Evolutionary conservation across 2,113 vertebrate species (phyloP).

Genomic region (human): GRCh38 chr17:10115001-10115500

Average conservation of each 20-base stretch:
- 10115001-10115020: neutral
- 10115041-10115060: neutral
- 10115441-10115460: neutral
- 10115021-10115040: neutral
- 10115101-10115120: constrained; percentile 7
- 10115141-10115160: constrained; percentile 71
- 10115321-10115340: neutral
- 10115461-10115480: neutral
- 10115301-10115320: neutral
- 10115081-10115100: constrained; percentile 39
- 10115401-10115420: neutral
- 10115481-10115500: neutral
- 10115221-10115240: constrained; percentile 49
- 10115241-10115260: constrained; percentile 64
- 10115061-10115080: constrained; percentile 24
- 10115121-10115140: constrained; percentile 69
- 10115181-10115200: neutral
- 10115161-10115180: constrained; percentile 61
- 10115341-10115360: constrained; percentile 53
- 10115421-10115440: constrained; percentile 22
- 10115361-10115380: constrained; percentile 28
- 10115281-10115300: neutral
- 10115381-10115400: neutral
- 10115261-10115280: neutral
- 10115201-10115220: neutral